Conservation (phyloP, 2,888 invertebrate species). For the Euclidia mi region DNA sequence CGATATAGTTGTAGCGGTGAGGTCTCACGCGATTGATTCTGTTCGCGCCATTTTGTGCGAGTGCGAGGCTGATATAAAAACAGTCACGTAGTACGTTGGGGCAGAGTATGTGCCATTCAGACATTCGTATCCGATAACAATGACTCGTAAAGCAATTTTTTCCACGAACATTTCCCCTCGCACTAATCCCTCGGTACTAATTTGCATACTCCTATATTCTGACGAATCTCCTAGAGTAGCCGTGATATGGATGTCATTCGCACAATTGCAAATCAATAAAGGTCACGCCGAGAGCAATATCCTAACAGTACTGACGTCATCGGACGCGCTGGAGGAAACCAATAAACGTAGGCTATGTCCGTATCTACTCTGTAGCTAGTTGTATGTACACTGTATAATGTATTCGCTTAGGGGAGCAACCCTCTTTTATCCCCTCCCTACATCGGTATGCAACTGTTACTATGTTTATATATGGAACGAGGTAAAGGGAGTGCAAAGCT, state of each 20-base stretch:
- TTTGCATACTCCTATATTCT: slow-evolving; percentile 31
- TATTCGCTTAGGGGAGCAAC: slow-evolving; percentile 20
- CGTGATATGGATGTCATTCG: slow-evolving; percentile 25
- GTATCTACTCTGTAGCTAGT: slow-evolving; percentile 5
- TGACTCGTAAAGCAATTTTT: slow-evolving; percentile 4
- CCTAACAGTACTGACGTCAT: slow-evolving; percentile 17
- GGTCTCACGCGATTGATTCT: neutral
- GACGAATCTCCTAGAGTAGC: neutral
- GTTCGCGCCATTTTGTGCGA: neutral
- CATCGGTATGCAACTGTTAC: slow-evolving; percentile 6
- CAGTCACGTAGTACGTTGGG: neutral
- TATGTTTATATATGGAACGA: slow-evolving; percentile 1
- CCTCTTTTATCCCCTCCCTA: slow-evolving; percentile 19
- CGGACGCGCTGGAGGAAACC: slow-evolving; percentile 14
- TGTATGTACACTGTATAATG: slow-evolving; percentile 1
- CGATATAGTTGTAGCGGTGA: neutral
- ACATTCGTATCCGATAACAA: slow-evolving; percentile 22
- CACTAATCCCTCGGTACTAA: slow-evolving; percentile 19
- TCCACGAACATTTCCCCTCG: slow-evolving; percentile 19
- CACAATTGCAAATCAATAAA: slow-evolving; percentile 35
- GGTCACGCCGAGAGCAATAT: slow-evolving; percentile 9
- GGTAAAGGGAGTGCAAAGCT: neutral
- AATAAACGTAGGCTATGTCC: slow-evolving; percentile 17
- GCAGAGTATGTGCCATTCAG: neutral
- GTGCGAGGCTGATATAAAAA: neutral